A percentile compares a stretch with the other conserved stretches of the same genome.
Conservation (phyloP, 2,797 vertebrate genomes). For the Masticophis lateralis region DNA sequence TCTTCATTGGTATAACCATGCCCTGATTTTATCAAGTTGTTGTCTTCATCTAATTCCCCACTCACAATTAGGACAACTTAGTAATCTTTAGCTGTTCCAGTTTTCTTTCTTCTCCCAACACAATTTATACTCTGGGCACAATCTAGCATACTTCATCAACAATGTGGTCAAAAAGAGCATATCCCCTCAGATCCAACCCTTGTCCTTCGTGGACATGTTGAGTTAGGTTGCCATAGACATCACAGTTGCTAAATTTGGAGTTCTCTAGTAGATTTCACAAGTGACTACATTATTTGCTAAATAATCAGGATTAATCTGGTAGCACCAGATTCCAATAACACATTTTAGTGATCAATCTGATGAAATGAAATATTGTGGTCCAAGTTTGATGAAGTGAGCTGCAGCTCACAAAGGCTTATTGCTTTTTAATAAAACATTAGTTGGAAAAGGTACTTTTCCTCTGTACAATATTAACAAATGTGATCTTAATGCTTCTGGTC, state of each 20-base stretch:
- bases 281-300: background rate
- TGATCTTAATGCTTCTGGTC: background rate
- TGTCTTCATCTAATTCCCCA: background rate
- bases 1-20: background rate
- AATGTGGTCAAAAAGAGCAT: background rate
- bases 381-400: background rate
- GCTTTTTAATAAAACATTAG: background rate
- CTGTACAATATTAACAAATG: background rate
- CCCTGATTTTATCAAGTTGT: background rate
- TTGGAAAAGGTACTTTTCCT: background rate
- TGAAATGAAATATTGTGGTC: background rate
- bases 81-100: background rate
- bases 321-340: background rate
- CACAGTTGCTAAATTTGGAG: background rate
- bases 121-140: background rate
- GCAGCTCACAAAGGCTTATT: background rate
- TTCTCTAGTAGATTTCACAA: background rate
- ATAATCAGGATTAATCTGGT: background rate
- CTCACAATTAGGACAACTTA: background rate
- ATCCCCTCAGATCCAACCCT: background rate
- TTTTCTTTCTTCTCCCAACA: background rate
- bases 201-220: background rate
- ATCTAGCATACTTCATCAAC: background rate
- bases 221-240: background rate
- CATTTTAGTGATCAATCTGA: background rate